Percentiles rank a stretch among this genome's conserved stretches.
Evolutionary conservation across 2,797 vertebrate species (phyloP).

Genomic region (Hydrocynus forskahlii): DNA sequence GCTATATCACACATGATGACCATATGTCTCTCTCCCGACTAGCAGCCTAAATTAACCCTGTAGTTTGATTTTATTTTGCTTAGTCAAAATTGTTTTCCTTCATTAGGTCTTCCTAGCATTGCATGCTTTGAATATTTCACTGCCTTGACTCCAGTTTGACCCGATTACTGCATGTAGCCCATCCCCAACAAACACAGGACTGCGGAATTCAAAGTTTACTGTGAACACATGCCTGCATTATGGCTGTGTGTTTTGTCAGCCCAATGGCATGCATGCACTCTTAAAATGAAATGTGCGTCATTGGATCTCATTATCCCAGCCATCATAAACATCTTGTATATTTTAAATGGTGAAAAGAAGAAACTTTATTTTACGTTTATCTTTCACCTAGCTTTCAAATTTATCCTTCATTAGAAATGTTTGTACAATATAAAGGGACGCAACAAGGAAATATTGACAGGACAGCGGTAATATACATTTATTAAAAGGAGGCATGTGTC

Average conservation of each 20-base stretch:
- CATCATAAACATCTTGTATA: too few relatives aligned
- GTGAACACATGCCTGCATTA: constrained; percentile 25
- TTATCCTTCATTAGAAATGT: too few relatives aligned
- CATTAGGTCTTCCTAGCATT: neutral
- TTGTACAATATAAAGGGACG: too few relatives aligned
- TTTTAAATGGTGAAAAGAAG: too few relatives aligned
- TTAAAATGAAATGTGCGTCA: too few relatives aligned
- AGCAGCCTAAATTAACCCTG: neutral
- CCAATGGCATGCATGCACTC: too few relatives aligned
- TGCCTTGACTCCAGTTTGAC: constrained; percentile 36
- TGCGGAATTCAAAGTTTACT: constrained; percentile 51
- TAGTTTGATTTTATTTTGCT: neutral
- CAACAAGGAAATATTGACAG: too few relatives aligned
- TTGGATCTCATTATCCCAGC: too few relatives aligned
- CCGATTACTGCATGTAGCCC: constrained; percentile 18
- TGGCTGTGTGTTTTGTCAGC: neutral
- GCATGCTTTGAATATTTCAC: constrained; percentile 17
- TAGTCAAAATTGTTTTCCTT: neutral
- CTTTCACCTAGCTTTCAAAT: too few relatives aligned
- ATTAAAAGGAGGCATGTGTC: too few relatives aligned
- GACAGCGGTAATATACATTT: too few relatives aligned
- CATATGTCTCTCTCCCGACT: neutral
- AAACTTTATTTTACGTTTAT: too few relatives aligned
- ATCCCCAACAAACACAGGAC: constrained; percentile 36
- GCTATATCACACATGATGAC: neutral